Evolutionary conservation across 1,140 invertebrate genomes (phyloP), one percentile per base, ranked within the genome.

Genomic region (Drosophila bocqueti): DNA sequence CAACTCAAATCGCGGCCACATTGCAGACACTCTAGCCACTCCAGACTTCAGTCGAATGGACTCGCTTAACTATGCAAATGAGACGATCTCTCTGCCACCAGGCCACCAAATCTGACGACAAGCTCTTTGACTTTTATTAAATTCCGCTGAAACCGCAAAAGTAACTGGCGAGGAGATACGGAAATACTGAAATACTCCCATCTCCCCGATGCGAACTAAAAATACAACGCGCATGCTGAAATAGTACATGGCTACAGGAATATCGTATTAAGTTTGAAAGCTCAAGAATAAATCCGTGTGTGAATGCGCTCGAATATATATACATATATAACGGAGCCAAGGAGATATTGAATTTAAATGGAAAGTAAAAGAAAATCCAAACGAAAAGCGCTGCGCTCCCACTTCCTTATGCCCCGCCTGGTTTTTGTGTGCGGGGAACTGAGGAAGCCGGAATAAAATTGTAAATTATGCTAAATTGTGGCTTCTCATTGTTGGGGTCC

Each of bases 11-110:
- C 67, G 67, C 63, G 63, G 49, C 63, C 67, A 68, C 47, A 71
- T 71, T 31, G 49, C 47, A 65, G 62, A 29, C 66, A 38, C 36
- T 57, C 52, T n/a, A 40, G n/a, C 10, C 58, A 61, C 58, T 61
- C 40, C 58, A 45, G 15, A 46, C 46, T 50, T 29, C 29, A 52
- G 26, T 62, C 11, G 36, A 40, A 42, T 40, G 9, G 45, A 18
- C 40, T 24, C 36, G 67, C 63, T 68, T 68, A 71, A 68, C 67
- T 71, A 71, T 71, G 67, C 67, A 71, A 71, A 71, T 71, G 67
- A 57, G 63, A 40, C 18, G 67, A 71, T 71, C 67, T 71, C 67
- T 71, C 16, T 55, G 45, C 45, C 45, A 36, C 36, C 45, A 18
- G 40, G 60, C 61, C 66, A 66, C 61, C 66, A 66, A 69, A 66